phyloP scores from a whole-genome alignment of 2,888 invertebrate genomes.

The Archips crataeganus region DNA sequence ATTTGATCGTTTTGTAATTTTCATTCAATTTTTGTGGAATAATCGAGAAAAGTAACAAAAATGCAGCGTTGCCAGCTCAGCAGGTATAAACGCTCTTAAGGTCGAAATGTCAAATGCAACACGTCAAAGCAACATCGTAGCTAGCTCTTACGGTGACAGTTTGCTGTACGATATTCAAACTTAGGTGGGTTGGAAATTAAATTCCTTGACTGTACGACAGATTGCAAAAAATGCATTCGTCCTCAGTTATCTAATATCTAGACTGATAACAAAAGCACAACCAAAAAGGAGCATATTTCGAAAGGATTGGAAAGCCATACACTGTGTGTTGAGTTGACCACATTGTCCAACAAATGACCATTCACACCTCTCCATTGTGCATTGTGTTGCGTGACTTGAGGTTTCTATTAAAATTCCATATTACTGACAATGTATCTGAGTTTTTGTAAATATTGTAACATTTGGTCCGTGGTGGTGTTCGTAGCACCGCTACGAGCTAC shows the following conservation, averaged over 20 bases:
- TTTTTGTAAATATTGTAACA: constrained; percentile 40
- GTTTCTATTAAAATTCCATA: constrained; percentile 44
- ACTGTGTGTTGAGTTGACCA: constrained; percentile 27
- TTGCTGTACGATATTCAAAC: too few relatives aligned
- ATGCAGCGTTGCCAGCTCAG: too few relatives aligned
- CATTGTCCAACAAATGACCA: constrained; percentile 26
- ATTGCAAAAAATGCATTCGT: constrained; percentile 5
- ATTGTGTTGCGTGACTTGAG: constrained; percentile 54
- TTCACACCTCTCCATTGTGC: constrained; percentile 48
- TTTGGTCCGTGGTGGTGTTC: constrained; percentile 30
- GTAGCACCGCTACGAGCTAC: constrained; percentile 2
- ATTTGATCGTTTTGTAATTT: too few relatives aligned
- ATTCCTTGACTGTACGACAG: background rate
- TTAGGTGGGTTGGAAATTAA: background rate
- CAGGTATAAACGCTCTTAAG: too few relatives aligned
- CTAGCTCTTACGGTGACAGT: too few relatives aligned
- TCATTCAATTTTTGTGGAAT: too few relatives aligned
- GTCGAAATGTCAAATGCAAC: too few relatives aligned
- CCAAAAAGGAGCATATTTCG: constrained; percentile 16
- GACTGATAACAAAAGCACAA: background rate
- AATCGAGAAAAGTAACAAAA: too few relatives aligned
- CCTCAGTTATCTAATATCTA: constrained; percentile 29
- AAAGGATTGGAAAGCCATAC: constrained; percentile 26
- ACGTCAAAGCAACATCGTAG: too few relatives aligned
- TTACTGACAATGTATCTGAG: constrained; percentile 47